A percentile compares a stretch with the other conserved stretches of the same genome.
These are phyloP conservation scores for Grallaria varia DNA, from an alignment of 2,113 vertebrate species.

Conservation along the genomic window DNA sequence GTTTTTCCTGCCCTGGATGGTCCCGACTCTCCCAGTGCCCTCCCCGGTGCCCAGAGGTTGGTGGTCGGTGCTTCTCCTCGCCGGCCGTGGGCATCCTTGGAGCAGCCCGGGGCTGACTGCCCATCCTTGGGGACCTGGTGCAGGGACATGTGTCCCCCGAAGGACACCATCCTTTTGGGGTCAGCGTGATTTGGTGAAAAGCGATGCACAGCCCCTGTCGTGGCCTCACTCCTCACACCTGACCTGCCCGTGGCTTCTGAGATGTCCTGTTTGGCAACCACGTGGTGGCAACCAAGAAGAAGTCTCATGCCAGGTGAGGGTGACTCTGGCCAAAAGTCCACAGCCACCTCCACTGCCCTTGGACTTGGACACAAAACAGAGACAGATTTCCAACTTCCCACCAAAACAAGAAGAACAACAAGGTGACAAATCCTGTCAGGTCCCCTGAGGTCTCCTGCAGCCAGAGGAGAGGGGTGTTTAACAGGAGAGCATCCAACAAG, in stretches of 20 bases:
- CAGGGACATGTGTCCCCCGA: neutral
- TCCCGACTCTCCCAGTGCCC: neutral
- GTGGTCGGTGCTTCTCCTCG: neutral
- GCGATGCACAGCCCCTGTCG: neutral
- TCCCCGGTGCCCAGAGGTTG: neutral
- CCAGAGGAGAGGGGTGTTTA: neutral
- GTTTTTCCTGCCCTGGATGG: fast-evolving
- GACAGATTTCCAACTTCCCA: neutral
- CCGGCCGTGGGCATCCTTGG: too few relatives aligned
- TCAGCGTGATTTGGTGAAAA: neutral
- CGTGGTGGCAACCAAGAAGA: fast-evolving
- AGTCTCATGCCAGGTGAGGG: neutral
- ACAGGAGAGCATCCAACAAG: neutral
- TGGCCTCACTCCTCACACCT: neutral
- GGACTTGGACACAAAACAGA: neutral
- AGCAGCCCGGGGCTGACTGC: neutral
- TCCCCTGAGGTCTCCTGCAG: neutral
- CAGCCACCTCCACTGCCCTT: fast-evolving
- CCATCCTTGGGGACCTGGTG: neutral
- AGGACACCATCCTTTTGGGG: neutral
- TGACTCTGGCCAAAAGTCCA: neutral
- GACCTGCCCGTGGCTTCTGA: fast-evolving
- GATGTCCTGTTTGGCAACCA: fast-evolving
- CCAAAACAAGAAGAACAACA: neutral
- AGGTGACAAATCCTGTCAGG: neutral